Evolutionary conservation across 2,888 invertebrate genomes (phyloP), one percentile per base, ranked within the genome.

Genomic region (Parnassius mnemosyne): DNA sequence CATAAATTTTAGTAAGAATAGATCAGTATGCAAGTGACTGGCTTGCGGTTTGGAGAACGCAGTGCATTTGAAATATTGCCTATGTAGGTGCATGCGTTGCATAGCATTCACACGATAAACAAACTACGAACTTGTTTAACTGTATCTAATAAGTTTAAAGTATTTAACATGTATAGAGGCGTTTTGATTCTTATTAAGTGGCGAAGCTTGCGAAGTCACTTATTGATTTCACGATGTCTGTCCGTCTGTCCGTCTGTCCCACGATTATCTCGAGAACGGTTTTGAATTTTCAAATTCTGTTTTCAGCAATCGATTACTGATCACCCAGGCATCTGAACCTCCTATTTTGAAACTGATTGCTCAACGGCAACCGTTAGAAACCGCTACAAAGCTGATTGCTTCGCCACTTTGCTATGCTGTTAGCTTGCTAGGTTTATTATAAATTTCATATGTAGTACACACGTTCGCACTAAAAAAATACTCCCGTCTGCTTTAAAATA

Each of bases 1-100:
- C 20, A 62, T 57, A 58, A 63, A 62, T 54, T 54, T n/a, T 44
- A 43, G 13, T 58, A 46, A 58, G 62, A 62, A 63, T 59, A 63
- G 63, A 59, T 63, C 63, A 63, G 63, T 46, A 63, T 63, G 63
- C 58, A 55, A 10, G 46, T 43, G 42, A 43, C 11, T 47, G 25
- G 53, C 12, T 52, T 12, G 60, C 44, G 47, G 51, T 58, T 57
- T 63, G 13, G 61, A 13, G 52, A 57, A 53, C 13, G 50, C 16
- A 9, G 5, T 42, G 57, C 47, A 57, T 62, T 57, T 34, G 16
- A 53, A 46, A 46, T 63, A 53, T 46, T 12, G 44, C 12, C 20
- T 41, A 41, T n/a, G n/a, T 16, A 55, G n/a, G n/a, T n/a, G n/a
- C 52, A 52, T 57, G 53, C n/a, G 49, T 16, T 20, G 61, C 52